phyloP scores from a whole-genome alignment of 2,797 vertebrate species.

The Alfaro cultratus region DNA sequence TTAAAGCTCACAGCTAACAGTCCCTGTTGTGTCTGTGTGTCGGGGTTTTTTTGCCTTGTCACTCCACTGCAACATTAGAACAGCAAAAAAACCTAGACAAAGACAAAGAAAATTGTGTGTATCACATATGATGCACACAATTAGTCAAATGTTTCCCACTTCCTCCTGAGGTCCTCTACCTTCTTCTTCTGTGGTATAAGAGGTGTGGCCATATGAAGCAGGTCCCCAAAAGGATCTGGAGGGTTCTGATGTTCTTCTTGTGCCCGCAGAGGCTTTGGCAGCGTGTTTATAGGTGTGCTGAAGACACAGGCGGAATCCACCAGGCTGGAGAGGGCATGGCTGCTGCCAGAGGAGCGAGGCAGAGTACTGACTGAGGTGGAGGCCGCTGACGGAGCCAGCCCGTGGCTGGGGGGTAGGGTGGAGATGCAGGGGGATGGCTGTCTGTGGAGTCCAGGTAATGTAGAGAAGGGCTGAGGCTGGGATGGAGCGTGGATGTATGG shows the following conservation, averaged over 20 bases:
- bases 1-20: not conserved
- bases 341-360: conserved; percentile 83
- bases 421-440: conserved; percentile 78
- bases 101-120: conserved; percentile 1
- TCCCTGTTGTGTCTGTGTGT: not conserved
- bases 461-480: conserved; percentile 76
- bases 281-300: conserved; percentile 69
- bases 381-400: conserved; percentile 47
- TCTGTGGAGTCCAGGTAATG: conserved; percentile 85
- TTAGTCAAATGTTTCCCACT: conserved; percentile 98
- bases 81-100: conserved; percentile 30
- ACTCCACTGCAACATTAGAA: conserved; percentile 9
- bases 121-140: conserved; percentile 7
- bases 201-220: conserved; percentile 88
- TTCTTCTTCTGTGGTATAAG: conserved; percentile 82
- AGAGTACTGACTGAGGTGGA: conserved; percentile 53
- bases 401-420: conserved; percentile 72
- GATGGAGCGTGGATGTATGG: conserved; percentile 79
- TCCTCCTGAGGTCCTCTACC: conserved; percentile 89
- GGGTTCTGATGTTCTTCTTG: conserved; percentile 78
- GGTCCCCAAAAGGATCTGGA: conserved; percentile 92
- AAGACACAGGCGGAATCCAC: conserved; percentile 67
- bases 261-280: conserved; percentile 68
- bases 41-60: no score
- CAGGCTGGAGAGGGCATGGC: conserved; percentile 76